phyloP scores from a whole-genome alignment of 92 coral and sea anemone species.

The Parazoanthus atlanticus region DNA sequence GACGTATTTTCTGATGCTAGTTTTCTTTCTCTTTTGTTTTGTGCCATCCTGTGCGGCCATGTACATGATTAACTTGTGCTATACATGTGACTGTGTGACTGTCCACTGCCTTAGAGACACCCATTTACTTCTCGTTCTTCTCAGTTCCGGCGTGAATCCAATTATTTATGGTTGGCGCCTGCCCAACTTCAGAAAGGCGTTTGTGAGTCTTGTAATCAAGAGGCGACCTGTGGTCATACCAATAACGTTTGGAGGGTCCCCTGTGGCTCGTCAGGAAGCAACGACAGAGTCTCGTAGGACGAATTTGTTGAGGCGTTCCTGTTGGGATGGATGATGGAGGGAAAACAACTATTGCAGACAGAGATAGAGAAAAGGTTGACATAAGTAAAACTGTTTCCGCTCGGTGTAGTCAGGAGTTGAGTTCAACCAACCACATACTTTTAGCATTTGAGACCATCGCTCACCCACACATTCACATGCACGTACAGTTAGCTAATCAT shows the following conservation, averaged over 20 bases:
- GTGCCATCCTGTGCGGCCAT: slow-evolving; percentile 53
- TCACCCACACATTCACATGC: background rate
- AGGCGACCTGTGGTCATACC: background rate
- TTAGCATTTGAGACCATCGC: background rate
- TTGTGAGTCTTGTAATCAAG: background rate
- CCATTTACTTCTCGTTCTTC: slow-evolving; percentile 49
- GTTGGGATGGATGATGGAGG: background rate
- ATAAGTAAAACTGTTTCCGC: background rate
- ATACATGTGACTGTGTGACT: slow-evolving; percentile 48
- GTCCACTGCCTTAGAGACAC: slow-evolving; percentile 58
- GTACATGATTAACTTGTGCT: slow-evolving; percentile 51
- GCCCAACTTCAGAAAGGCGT: slow-evolving; percentile 46
- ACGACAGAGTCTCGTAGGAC: background rate
- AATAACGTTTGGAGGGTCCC: background rate
- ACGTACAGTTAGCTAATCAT: background rate
- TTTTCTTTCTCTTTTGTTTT: slow-evolving; percentile 45
- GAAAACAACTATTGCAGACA: background rate
- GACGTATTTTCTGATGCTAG: slow-evolving; percentile 34
- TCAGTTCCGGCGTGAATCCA: slow-evolving; percentile 56
- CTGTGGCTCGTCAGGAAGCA: background rate
- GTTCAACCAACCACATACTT: too few relatives aligned
- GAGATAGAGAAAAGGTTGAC: background rate
- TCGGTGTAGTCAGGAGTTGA: too few relatives aligned
- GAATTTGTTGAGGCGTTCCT: background rate
- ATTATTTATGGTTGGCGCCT: slow-evolving; percentile 60